Base-by-base conservation (phyloP, 1,140 invertebrate genomes). In the Dinothrombium tinctorium region DNA sequence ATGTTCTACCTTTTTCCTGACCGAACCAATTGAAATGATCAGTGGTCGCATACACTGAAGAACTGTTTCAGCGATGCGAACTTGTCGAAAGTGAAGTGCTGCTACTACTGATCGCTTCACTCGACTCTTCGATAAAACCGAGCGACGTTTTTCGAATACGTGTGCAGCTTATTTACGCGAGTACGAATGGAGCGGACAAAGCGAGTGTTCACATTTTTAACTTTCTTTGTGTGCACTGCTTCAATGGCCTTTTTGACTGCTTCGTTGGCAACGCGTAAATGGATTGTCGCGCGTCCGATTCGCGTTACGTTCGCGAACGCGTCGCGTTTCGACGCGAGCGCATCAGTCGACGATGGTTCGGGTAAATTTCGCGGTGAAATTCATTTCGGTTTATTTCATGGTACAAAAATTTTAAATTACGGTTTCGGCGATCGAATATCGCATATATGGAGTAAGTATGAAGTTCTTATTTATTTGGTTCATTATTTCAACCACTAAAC, bases 211-310 rank as follows among this genome's bases (percentile, higher is more conserved):
- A 76, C 87, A 28, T 83, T 83, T 52, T 69, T 76, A 40, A 87
- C 82, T 17, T 86, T 89, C 55, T 74, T 87, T 46, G 69, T 80
- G 5, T 76, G 77, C 41, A 73, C 79, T 53, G 56, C 82, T 36
- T 75, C 74, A 40, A 72, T 86, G 37, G 79, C 73, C 5, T 55
- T 90, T 31, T 65, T 86, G 2, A 70, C 79, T 11, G 76, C 76
- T 9, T 74, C 79, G 21, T 58, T 90, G 41, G 79, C 76, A 1
- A 89, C 82, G 0, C 75, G 80, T 49, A 71, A 79, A 50, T 92
- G 86, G 86, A 69, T 83, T 1, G 70, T 72, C 23, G 76, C 80
- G 0, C 65, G 62, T 43, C 76, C 81, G 2, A 68, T 69, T 33
- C 58, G 73, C 43, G 63, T 65, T 0, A 64, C 64, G 1, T 40